phyloP scores from a whole-genome alignment of 2,113 vertebrate species.

The Melospiza georgiana region DNA sequence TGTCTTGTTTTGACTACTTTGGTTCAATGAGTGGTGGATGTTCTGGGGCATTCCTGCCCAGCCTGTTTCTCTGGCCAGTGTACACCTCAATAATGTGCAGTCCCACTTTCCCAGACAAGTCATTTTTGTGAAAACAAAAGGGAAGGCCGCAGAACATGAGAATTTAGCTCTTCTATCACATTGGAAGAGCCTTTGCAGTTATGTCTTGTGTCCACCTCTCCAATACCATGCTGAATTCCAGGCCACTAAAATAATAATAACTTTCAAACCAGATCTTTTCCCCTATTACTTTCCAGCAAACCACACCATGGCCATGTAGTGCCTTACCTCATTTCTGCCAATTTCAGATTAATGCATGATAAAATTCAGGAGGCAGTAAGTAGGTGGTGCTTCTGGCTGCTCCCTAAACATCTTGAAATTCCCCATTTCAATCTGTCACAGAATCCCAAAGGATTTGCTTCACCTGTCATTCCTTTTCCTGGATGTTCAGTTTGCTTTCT shows the following conservation, averaged over 20 bases:
- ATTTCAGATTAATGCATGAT: not conserved
- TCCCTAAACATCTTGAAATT: not conserved
- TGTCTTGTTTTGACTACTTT: not conserved
- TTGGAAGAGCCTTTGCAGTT: fast-evolving
- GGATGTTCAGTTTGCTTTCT: not conserved
- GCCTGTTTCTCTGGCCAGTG: not conserved
- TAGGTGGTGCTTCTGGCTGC: not conserved
- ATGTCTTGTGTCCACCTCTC: not conserved
- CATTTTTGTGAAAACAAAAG: not conserved
- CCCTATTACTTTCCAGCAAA: not conserved
- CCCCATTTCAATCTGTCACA: not conserved
- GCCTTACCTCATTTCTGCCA: not conserved
- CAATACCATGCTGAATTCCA: not conserved
- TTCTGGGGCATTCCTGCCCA: not conserved
- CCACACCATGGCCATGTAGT: not conserved
- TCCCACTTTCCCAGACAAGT: not conserved
- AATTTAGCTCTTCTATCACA: not conserved
- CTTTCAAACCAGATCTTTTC: not conserved
- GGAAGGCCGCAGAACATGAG: not conserved
- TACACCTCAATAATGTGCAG: not conserved
- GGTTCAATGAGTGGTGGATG: not conserved
- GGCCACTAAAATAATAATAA: not conserved
- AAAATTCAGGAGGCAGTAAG: not conserved
- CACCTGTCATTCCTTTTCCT: not conserved
- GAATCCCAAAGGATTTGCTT: not conserved